These are phyloP conservation scores for Sarcophaga bullata DNA, from an alignment of 1,140 invertebrate species.

Conservation along the genomic window DNA sequence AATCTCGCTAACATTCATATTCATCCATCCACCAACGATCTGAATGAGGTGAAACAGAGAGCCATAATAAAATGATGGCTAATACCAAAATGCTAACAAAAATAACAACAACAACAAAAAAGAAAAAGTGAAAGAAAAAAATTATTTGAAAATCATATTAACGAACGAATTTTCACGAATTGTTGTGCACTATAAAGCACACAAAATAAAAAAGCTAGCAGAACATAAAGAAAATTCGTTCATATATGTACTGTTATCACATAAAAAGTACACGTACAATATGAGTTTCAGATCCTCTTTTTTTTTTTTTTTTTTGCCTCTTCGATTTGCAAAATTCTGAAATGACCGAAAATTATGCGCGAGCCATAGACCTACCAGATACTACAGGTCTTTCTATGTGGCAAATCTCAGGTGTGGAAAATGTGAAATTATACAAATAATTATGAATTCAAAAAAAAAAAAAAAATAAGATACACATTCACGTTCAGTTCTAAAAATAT, in stretches of 20 bases:
- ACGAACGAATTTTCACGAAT: neutral
- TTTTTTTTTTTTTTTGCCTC: neutral
- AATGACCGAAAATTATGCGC: neutral
- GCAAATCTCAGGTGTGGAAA: slow-evolving; percentile 8
- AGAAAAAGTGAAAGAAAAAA: no score
- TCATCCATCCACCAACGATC: neutral
- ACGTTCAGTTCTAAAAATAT: slow-evolving; percentile 1
- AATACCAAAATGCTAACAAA: neutral
- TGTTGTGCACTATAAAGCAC: neutral
- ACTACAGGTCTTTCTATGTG: neutral
- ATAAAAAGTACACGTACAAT: neutral
- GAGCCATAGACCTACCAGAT: neutral
- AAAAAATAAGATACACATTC: neutral
- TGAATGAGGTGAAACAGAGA: slow-evolving; percentile 32
- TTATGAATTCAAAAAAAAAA: neutral
- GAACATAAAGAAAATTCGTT: neutral
- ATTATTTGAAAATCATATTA: neutral
- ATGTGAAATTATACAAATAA: slow-evolving; percentile 10
- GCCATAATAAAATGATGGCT: slow-evolving; percentile 33
- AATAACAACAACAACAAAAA: slow-evolving; percentile 13
- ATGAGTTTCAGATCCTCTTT: neutral
- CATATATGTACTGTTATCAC: no score
- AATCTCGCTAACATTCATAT: slow-evolving; percentile 32
- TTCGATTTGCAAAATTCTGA: neutral
- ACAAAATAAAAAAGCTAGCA: neutral